phyloP scores from a whole-genome alignment of 2,888 invertebrate genomes.

The Drosophila ustulata region DNA sequence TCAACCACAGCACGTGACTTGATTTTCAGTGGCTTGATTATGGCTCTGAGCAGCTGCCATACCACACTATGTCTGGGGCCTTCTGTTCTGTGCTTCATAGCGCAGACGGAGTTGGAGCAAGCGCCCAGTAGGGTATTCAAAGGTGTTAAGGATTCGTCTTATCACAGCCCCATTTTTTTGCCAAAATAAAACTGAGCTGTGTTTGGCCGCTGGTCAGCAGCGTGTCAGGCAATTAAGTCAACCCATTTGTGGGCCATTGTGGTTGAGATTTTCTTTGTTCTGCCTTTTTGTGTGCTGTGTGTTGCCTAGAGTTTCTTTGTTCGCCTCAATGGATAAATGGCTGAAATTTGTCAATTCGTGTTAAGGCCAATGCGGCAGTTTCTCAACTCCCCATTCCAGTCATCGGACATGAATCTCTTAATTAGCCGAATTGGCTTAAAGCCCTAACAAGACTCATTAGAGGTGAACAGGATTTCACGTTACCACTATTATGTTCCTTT shows the following conservation, averaged over 20 bases:
- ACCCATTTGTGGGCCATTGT: slow-evolving; percentile 50
- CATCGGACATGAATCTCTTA: slow-evolving; percentile 55
- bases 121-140: slow-evolving; percentile 25
- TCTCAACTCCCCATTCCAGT: slow-evolving; percentile 34
- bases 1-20: slow-evolving; percentile 68
- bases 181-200: slow-evolving; percentile 16
- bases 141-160: slow-evolving; percentile 45
- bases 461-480: not conserved
- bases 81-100: slow-evolving; percentile 10
- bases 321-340: slow-evolving; percentile 65
- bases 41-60: slow-evolving; percentile 41
- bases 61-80: slow-evolving; percentile 19
- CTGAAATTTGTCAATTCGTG: slow-evolving; percentile 74
- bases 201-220: slow-evolving; percentile 38
- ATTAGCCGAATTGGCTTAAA: slow-evolving; percentile 52
- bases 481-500: not conserved
- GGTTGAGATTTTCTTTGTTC: slow-evolving; percentile 59
- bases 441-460: slow-evolving; percentile 25
- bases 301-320: slow-evolving; percentile 25
- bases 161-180: not conserved
- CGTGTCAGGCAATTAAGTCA: slow-evolving; percentile 67
- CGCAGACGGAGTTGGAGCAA: not conserved
- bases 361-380: slow-evolving; percentile 73
- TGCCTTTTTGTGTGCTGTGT: slow-evolving; percentile 16
- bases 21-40: slow-evolving; percentile 74